Conservation (phyloP, 2,888 invertebrate genomes). For the Atrina japonica region DNA sequence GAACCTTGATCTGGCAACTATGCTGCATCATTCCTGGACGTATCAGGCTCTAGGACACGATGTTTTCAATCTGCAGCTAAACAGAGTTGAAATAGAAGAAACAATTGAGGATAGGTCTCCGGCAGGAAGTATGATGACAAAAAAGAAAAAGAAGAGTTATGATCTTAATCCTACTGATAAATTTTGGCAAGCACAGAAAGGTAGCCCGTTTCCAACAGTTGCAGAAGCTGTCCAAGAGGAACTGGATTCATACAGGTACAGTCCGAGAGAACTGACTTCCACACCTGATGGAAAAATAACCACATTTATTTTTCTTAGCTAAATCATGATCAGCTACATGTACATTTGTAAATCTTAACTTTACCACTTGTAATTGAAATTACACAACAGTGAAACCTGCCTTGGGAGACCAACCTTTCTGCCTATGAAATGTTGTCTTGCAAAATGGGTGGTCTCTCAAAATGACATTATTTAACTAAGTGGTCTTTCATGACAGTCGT, state of each 20-base stretch:
- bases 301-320: no score
- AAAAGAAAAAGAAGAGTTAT: conserved; percentile 90
- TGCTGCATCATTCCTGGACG: conserved; percentile 99
- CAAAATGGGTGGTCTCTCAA: no score
- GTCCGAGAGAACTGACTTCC: no score
- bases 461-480: no score
- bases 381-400: no score
- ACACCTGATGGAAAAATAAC: no score
- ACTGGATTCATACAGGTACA: conserved; percentile 92
- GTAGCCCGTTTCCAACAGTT: conserved; percentile 86
- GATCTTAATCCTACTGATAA: conserved; percentile 94
- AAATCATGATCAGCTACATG: no score
- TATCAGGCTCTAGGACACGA: conserved; percentile 99
- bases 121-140: conserved; percentile 72
- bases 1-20: conserved; percentile 97
- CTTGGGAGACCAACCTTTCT: no score
- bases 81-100: conserved; percentile 89
- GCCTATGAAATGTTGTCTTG: no score
- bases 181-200: conserved; percentile 96
- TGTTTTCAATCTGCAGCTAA: conserved; percentile 94
- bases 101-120: conserved; percentile 79
- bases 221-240: conserved; percentile 99
- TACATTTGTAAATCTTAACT: no score
- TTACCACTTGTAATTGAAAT: no score
- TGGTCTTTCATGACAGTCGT: no score